These are phyloP conservation scores for Tipula vernalis DNA, from an alignment of 2,888 invertebrate species.

Conservation along the genomic window DNA sequence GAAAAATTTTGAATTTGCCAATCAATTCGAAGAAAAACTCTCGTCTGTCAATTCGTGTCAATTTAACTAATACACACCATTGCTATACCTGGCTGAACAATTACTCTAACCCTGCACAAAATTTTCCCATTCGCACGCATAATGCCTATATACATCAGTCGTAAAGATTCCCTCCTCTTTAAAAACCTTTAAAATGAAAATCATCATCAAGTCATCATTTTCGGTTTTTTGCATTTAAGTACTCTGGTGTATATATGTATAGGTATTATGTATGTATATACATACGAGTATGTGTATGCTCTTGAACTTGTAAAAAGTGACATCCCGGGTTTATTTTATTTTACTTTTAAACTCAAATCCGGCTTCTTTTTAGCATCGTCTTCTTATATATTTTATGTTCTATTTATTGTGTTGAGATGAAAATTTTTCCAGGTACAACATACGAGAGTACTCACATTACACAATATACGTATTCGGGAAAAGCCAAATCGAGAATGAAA, in stretches of 20 bases:
- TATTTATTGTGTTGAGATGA: background rate
- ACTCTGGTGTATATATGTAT: no score
- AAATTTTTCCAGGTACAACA: background rate
- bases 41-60: background rate
- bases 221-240: background rate
- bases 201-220: background rate
- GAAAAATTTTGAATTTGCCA: background rate
- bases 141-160: background rate
- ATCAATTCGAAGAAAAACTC: background rate
- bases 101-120: background rate
- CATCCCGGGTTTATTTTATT: background rate
- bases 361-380: background rate
- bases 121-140: background rate
- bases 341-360: background rate
- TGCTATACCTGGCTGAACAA: background rate
- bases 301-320: background rate
- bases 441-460: background rate
- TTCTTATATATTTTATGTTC: background rate
- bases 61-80: background rate
- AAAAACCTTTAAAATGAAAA: background rate
- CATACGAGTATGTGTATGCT: background rate
- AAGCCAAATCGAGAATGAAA: background rate
- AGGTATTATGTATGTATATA: no score
- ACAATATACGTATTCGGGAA: background rate
- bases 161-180: no score